phyloP scores from a whole-genome alignment of 2,797 vertebrate species.

The Lithobates pipiens region DNA sequence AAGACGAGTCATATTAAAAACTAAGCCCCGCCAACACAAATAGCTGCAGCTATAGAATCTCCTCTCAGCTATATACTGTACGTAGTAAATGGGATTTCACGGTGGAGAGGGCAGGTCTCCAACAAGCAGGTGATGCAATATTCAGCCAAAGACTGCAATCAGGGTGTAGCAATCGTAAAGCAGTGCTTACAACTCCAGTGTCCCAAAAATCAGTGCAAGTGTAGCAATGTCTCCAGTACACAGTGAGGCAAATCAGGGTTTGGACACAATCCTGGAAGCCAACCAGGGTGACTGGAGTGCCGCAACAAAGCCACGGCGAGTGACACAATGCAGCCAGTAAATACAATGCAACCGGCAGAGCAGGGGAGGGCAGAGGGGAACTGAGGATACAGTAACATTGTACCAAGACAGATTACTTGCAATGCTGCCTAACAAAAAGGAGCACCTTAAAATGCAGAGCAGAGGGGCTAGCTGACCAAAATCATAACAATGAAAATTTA shows the following conservation, averaged over 20 bases:
- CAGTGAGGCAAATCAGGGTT: too few relatives aligned
- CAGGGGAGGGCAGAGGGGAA: not conserved
- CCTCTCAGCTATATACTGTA: too few relatives aligned
- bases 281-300: not conserved
- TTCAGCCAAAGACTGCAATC: conserved; percentile 26
- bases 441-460: too few relatives aligned
- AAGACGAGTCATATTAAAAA: too few relatives aligned
- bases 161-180: not conserved
- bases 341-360: not conserved
- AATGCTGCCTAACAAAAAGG: too few relatives aligned
- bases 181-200: not conserved
- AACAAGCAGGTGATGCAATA: conserved; percentile 20
- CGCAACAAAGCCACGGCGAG: conserved; percentile 14
- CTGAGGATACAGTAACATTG: not conserved
- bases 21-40: too few relatives aligned
- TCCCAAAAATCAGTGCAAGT: conserved; percentile 1
- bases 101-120: not conserved
- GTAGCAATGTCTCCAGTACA: not conserved
- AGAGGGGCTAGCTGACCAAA: too few relatives aligned
- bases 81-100: too few relatives aligned
- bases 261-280: not conserved
- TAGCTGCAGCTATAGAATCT: too few relatives aligned
- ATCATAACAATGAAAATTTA: too few relatives aligned
- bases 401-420: too few relatives aligned
- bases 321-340: not conserved